A percentile compares a stretch with the other conserved stretches of the same genome.
Evolutionary conservation across 2,113 vertebrate genomes (phyloP).

Genomic region (Ranitomeya variabilis): DNA sequence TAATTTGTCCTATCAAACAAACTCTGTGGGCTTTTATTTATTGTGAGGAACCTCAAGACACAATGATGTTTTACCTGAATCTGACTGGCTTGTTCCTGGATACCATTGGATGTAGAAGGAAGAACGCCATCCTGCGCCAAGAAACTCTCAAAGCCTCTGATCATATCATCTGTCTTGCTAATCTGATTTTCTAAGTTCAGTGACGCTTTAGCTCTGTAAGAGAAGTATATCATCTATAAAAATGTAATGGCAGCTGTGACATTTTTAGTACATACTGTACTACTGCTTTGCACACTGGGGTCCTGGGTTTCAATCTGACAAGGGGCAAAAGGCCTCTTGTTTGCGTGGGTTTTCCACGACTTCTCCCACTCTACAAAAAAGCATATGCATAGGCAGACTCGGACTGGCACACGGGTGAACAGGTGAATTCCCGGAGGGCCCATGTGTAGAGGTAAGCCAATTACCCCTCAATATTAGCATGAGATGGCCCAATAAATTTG

Average conservation of each 20-base stretch:
- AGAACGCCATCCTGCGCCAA: slow-evolving; percentile 80
- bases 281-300: not conserved
- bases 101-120: slow-evolving; percentile 71
- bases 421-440: no score
- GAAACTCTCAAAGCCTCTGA: slow-evolving; percentile 81
- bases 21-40: not conserved
- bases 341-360: no score
- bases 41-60: not conserved
- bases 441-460: no score
- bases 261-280: not conserved
- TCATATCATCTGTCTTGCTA: slow-evolving; percentile 77
- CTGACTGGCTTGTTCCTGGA: slow-evolving; percentile 74
- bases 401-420: no score
- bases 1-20: not conserved
- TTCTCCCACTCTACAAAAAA: not conserved
- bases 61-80: slow-evolving; percentile 77
- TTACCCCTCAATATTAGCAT: no score
- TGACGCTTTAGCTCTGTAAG: slow-evolving; percentile 82
- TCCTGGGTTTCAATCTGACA: no score
- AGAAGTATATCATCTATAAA: not conserved
- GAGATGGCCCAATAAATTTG: no score
- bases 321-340: no score
- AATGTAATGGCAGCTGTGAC: not conserved
- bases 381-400: no score
- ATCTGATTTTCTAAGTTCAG: slow-evolving; percentile 86